Percentiles rank a stretch among this genome's conserved stretches.
Evolutionary conservation across 2,113 vertebrate species (phyloP).

Genomic region (Thalassoma bifasciatum): DNA sequence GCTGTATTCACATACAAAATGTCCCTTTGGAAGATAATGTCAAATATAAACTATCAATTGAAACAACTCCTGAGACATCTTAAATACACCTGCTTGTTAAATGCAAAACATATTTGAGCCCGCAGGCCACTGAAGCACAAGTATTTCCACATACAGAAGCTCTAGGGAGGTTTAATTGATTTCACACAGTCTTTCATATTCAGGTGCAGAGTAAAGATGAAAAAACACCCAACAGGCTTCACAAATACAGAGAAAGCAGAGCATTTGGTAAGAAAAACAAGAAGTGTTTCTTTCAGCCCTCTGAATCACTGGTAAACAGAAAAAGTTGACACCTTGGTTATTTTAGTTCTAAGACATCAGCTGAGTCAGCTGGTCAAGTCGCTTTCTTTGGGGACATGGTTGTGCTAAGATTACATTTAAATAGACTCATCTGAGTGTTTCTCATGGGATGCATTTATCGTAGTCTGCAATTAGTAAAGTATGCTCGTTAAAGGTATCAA

Average conservation of each 20-base stretch:
- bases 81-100: neutral
- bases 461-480: neutral
- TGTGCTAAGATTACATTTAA: neutral
- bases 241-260: neutral
- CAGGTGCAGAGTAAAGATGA: neutral
- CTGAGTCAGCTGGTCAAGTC: neutral
- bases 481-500: too few species aligned
- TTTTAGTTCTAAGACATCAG: slow-evolving; percentile 14
- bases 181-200: slow-evolving; percentile 29
- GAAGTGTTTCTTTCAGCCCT: slow-evolving; percentile 3
- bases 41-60: neutral
- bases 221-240: neutral
- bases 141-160: slow-evolving; percentile 20
- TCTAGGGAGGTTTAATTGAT: slow-evolving; percentile 27
- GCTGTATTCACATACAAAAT: neutral
- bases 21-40: neutral
- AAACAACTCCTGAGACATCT: neutral
- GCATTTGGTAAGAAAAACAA: neutral
- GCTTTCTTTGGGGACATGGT: neutral
- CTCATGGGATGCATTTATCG: neutral
- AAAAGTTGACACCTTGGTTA: slow-evolving; percentile 7
- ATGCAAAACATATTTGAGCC: slow-evolving; percentile 13
- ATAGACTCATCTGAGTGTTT: neutral
- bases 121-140: neutral
- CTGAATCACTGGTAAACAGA: slow-evolving; percentile 4